A percentile compares a stretch with the other conserved stretches of the same genome.
These are phyloP conservation scores for Malacoctenus gilli DNA, from an alignment of 2,797 vertebrate species.

Conservation along the genomic window DNA sequence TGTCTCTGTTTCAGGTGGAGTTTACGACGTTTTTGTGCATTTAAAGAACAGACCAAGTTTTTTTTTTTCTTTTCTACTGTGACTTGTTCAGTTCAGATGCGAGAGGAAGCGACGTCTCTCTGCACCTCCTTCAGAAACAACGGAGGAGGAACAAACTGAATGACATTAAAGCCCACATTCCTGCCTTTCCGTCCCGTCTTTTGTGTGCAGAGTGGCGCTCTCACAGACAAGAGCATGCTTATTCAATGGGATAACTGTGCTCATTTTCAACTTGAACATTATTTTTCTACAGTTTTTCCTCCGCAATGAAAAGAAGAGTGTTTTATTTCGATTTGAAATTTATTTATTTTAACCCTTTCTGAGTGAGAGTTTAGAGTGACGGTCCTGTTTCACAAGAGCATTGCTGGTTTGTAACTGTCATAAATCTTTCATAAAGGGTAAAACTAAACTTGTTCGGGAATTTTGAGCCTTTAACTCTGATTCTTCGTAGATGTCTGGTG, in stretches of 20 bases:
- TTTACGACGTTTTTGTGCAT: no score
- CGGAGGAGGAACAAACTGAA: constrained; percentile 48
- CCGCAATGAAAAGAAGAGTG: no score
- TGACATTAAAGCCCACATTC: constrained; percentile 61
- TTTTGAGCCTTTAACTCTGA: constrained; percentile 32
- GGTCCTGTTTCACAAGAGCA: no score
- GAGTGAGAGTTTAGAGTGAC: no score
- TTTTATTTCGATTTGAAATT: constrained; percentile 10
- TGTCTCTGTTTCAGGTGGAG: no score
- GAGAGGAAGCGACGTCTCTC: constrained; percentile 33
- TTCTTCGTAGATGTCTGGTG: constrained; percentile 14
- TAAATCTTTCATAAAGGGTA: no score
- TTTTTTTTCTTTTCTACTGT: background rate
- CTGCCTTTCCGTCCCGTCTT: constrained; percentile 46
- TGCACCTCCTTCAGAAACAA: constrained; percentile 37
- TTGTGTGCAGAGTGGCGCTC: constrained; percentile 44
- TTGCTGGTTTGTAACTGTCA: no score
- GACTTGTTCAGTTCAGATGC: constrained; percentile 27
- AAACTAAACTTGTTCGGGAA: background rate
- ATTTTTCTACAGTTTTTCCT: background rate
- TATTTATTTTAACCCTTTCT: constrained; percentile 23
- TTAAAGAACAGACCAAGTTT: no score
- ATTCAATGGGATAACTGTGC: constrained; percentile 9
- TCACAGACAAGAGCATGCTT: constrained; percentile 5
- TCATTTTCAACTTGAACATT: background rate